Evolutionary conservation across 2,888 invertebrate species (phyloP).

Genomic region (Bhutanitis thaidina): DNA sequence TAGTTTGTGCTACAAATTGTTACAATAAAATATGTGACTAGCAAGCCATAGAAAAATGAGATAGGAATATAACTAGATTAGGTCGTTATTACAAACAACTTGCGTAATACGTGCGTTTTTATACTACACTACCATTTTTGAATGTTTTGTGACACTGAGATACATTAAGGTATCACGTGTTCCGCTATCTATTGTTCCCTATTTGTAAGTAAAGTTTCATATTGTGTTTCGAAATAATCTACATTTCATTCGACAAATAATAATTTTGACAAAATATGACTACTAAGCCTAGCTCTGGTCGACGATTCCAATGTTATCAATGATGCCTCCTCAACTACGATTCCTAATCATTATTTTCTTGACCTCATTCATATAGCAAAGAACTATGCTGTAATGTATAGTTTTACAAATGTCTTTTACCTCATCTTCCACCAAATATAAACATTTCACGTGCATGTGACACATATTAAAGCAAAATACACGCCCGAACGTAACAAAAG

Average conservation of each 20-base stretch:
- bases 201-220: conserved; percentile 1
- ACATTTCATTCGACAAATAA: no score
- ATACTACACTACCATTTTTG: conserved; percentile 6
- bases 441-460: not conserved
- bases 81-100: not conserved
- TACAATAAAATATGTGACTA: conserved; percentile 9
- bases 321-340: no score
- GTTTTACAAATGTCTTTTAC: not conserved
- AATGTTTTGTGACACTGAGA: not conserved
- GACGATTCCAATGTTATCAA: no score
- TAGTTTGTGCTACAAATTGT: conserved; percentile 15
- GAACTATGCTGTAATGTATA: no score
- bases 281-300: no score
- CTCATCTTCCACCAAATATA: not conserved
- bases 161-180: not conserved
- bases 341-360: no score
- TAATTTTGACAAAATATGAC: no score
- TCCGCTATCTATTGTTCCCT: conserved; percentile 15
- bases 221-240: no score
- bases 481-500: conserved; percentile 3
- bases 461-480: not conserved
- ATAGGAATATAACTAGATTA: not conserved
- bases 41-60: not conserved
- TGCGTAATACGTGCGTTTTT: conserved; percentile 3
- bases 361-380: no score